A percentile compares a stretch with the other conserved stretches of the same genome.
Conservation (phyloP, 2,113 vertebrate genomes). For the Ptyas mucosa region DNA sequence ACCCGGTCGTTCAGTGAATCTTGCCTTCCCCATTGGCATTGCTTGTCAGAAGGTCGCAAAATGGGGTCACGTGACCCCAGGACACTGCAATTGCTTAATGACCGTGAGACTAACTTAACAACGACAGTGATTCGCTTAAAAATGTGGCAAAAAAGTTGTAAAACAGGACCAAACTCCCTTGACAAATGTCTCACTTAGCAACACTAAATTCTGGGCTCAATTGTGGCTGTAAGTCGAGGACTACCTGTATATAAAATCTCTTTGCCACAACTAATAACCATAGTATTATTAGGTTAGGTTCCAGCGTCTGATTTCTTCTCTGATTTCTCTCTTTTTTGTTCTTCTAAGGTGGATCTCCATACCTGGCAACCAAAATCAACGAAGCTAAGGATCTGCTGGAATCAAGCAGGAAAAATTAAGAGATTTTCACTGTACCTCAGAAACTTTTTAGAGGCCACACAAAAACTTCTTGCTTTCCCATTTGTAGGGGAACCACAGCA, state of each 20-base stretch:
- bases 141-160: no score
- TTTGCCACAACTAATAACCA: neutral
- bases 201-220: neutral
- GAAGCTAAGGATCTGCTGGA: constrained; percentile 84
- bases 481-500: neutral
- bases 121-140: neutral
- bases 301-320: neutral
- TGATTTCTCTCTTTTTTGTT: constrained; percentile 20
- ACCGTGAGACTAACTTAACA: no score
- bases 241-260: constrained; percentile 14
- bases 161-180: no score
- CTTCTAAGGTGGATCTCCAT: constrained; percentile 79
- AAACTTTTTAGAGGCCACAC: neutral
- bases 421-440: neutral
- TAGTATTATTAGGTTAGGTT: neutral
- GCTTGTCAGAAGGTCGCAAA: no score
- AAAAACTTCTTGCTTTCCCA: neutral
- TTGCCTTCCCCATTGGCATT: no score
- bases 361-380: constrained; percentile 84
- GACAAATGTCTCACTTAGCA: neutral
- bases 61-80: no score
- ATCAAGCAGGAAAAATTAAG: constrained; percentile 68
- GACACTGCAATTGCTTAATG: no score
- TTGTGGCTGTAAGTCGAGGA: neutral
- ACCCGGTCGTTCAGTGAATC: no score